phyloP scores from a whole-genome alignment of 2,113 vertebrate genomes.

The Motacilla tschutschensis region DNA sequence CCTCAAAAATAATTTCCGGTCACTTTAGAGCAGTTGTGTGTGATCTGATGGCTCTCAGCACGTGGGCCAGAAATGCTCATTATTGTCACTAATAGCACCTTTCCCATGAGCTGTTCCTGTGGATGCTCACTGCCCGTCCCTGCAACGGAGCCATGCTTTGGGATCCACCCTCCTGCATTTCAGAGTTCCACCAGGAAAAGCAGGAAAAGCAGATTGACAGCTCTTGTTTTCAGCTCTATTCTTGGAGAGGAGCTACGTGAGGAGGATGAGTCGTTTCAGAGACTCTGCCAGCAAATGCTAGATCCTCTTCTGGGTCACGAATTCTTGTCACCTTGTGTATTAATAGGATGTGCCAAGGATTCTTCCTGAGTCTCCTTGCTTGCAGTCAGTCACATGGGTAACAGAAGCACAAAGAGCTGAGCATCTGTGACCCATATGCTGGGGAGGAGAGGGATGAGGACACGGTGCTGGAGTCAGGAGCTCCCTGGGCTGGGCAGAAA shows the following conservation, averaged over 20 bases:
- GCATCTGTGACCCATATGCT: constrained; percentile 49
- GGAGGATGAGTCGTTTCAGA: not conserved
- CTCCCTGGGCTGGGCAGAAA: not conserved
- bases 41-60: not conserved
- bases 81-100: not conserved
- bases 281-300: constrained; percentile 20
- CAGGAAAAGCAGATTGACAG: constrained; percentile 7
- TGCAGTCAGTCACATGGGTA: not conserved
- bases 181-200: not conserved
- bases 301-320: constrained; percentile 33
- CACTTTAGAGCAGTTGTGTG: not conserved
- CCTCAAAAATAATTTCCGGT: not conserved
- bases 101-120: not conserved
- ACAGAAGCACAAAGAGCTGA: not conserved
- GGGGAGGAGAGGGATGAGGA: not conserved
- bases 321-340: constrained; percentile 38
- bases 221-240: constrained; percentile 45
- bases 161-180: not conserved
- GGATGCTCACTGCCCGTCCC: not conserved
- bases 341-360: constrained; percentile 42
- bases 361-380: not conserved
- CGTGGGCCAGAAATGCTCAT: not conserved
- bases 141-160: rapidly evolving
- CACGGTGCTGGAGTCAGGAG: not conserved
- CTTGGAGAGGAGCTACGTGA: constrained; percentile 23